phyloP scores from a whole-genome alignment of 2,888 invertebrate genomes.

The Neria commutata region DNA sequence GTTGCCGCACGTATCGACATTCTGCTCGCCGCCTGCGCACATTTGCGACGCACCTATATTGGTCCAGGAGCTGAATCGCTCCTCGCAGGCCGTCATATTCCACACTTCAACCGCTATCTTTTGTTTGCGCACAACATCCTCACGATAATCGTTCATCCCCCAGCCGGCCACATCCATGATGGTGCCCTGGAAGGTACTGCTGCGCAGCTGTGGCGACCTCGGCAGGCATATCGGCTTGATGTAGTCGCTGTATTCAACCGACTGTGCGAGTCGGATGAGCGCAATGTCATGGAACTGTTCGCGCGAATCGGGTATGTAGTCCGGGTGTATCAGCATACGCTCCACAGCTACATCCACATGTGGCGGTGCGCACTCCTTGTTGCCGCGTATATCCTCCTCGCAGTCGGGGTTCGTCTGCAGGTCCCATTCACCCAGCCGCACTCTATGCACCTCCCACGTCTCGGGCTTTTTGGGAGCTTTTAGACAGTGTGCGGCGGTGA shows the following conservation, averaged over 20 bases:
- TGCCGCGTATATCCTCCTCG: conserved; percentile 38
- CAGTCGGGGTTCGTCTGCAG: conserved; percentile 50
- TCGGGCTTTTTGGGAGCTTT: conserved; percentile 69
- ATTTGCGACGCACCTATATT: conserved; percentile 63
- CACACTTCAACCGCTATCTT: conserved; percentile 64
- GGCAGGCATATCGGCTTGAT: conserved; percentile 70
- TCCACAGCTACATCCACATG: conserved; percentile 69
- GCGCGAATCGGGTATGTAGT: conserved; percentile 65
- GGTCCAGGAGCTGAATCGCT: conserved; percentile 63
- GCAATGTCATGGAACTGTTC: conserved; percentile 76
- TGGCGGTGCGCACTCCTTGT: conserved; percentile 67
- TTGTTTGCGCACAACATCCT: conserved; percentile 65
- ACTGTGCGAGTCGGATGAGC: conserved; percentile 67
- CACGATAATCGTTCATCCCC: conserved; percentile 67
- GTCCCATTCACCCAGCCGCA: conserved; percentile 61
- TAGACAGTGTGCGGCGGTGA: conserved; percentile 80
- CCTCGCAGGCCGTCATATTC: conserved; percentile 62
- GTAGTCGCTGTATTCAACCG: conserved; percentile 65
- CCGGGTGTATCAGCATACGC: conserved; percentile 69
- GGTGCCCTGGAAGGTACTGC: conserved; percentile 54
- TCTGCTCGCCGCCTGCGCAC: conserved; percentile 67
- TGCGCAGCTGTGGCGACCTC: conserved; percentile 42
- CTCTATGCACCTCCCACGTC: conserved; percentile 64
- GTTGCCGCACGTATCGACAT: conserved; percentile 66
- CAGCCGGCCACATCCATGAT: conserved; percentile 68